phyloP scores from a whole-genome alignment of 2,113 vertebrate species.

The Rissa tridactyla region DNA sequence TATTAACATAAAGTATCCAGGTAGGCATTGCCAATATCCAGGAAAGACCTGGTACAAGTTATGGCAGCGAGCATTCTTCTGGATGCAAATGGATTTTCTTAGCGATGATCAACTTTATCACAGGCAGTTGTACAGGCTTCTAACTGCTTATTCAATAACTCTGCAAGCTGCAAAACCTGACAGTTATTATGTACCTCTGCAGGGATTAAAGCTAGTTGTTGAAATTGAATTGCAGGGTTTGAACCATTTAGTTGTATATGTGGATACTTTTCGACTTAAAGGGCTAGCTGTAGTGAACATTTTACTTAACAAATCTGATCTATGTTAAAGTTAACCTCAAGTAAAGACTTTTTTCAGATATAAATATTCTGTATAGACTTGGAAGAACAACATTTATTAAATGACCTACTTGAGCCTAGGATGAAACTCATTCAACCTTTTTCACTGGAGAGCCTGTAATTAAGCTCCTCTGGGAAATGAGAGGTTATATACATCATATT shows the following conservation, averaged over 20 bases:
- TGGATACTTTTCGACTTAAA: neutral
- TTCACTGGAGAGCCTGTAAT: neutral
- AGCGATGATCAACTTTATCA: neutral
- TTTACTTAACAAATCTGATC: constrained; percentile 22
- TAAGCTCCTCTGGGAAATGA: neutral
- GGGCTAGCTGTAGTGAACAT: neutral
- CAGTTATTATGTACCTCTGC: constrained; percentile 1
- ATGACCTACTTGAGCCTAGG: neutral
- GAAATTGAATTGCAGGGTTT: constrained; percentile 6
- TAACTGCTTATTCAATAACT: constrained; percentile 6
- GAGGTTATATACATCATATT: neutral
- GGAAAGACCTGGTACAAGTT: neutral
- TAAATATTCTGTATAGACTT: neutral
- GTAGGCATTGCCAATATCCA: neutral
- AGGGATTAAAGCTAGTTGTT: constrained; percentile 1
- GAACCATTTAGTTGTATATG: neutral
- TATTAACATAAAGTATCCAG: neutral
- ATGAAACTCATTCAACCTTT: neutral
- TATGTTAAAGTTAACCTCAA: neutral
- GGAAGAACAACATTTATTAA: constrained; percentile 18
- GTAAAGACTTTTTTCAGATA: neutral
- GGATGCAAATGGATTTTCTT: neutral
- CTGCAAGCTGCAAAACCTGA: constrained; percentile 1
- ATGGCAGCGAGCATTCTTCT: neutral
- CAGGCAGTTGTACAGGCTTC: neutral